Evolutionary conservation across 2,888 invertebrate genomes (phyloP), one percentile per base, ranked within the genome.

Genomic region (Neria commutata): DNA sequence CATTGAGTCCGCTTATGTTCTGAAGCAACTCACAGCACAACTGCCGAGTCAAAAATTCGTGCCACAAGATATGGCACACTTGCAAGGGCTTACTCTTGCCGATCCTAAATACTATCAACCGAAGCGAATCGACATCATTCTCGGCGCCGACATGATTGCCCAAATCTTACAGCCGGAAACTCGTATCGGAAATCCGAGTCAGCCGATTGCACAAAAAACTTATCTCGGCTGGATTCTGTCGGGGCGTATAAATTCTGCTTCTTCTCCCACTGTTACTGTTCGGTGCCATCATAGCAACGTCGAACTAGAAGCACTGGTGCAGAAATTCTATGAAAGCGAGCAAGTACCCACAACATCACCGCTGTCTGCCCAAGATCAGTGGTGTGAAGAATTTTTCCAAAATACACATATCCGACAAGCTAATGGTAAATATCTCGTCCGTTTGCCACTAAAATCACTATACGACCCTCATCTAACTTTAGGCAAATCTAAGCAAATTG

Each of bases 1-100:
- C 34, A 23, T 51, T 37, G 33, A 53, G 1, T 40, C 21, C 17
- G 14, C 26, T 11, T 11, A 1, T n/a, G 42, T 42, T 6, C 25
- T 53, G 17, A 53, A 53, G 4, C 26, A 40, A 23, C 42, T 53
- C 17, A 8, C 52, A 42, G 42, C 29, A 42, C n/a, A n/a, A n/a
- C n/a, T n/a, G n/a, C 29, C 17, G 21, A 29, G 46, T n/a, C 37
- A 54, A 25, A 8, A 16, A 3, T 14, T 33, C 14, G 14, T 11
- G n/a, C 6, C 14, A 8, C 16, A 37, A 3, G 6, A 47, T 29
- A 46, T 46, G 46, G 2, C 33, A 5, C 46, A 54, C 21, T 16
- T 53, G 11, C 25, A 37, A 21, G 42, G 34, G 17, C 25, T 54
- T 14, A 17, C 42, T 21, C 26, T 52, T 23, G 52, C 52, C 21